These are phyloP conservation scores for Vanacampus margaritifer DNA, from an alignment of 2,113 vertebrate species.

Conservation along the genomic window DNA sequence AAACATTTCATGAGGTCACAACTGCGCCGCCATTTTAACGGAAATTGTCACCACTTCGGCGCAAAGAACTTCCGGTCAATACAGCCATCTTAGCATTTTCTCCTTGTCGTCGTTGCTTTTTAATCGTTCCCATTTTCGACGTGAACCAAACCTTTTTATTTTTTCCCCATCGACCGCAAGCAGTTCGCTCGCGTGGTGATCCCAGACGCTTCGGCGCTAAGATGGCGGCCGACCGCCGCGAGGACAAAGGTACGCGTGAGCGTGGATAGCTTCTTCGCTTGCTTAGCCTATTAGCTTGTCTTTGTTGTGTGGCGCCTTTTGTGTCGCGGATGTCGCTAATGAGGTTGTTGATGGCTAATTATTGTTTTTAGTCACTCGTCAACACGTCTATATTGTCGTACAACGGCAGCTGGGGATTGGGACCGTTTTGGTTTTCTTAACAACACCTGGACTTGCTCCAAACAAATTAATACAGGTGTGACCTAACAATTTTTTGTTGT, in stretches of 20 bases:
- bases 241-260: slow-evolving; percentile 61
- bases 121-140: not conserved
- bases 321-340: not conserved
- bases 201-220: slow-evolving; percentile 8
- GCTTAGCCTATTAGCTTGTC: not conserved
- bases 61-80: not conserved
- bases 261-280: not conserved
- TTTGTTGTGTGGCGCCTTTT: not conserved
- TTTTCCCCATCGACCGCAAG: not conserved
- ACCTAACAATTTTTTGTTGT: no score
- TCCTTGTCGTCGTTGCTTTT: not conserved
- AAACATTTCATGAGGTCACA: no score
- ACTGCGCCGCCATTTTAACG: not conserved
- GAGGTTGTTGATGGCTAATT: no score
- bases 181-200: not conserved
- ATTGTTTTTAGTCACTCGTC: not conserved
- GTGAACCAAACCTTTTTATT: no score
- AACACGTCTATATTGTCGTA: not conserved
- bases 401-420: not conserved
- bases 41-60: not conserved
- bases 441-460: no score
- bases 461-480: no score
- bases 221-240: slow-evolving; percentile 66
- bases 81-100: not conserved
- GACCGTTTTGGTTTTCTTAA: not conserved